Evolutionary conservation across 2,797 vertebrate genomes (phyloP).

Genomic region (Falco rusticolus): DNA sequence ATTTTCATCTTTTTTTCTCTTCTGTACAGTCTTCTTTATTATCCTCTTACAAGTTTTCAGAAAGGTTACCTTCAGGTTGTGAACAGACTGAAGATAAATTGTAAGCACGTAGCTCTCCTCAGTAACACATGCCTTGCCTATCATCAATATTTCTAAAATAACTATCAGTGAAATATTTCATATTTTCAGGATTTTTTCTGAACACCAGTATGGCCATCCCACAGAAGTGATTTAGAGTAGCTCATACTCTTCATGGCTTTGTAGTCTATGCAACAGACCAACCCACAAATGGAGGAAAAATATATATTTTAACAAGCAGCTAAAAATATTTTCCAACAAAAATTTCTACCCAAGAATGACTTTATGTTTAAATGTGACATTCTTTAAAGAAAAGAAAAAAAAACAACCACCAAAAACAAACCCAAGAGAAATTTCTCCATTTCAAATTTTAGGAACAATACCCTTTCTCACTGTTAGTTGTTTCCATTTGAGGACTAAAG

Average conservation of each 20-base stretch:
- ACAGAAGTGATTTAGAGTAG: not conserved
- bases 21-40: not conserved
- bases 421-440: not conserved
- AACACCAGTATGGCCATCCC: not conserved
- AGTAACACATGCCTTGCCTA: not conserved
- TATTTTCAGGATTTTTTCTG: not conserved
- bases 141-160: not conserved
- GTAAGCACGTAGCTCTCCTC: not conserved
- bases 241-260: not conserved
- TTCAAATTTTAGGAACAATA: not conserved
- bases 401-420: accelerated
- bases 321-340: not conserved
- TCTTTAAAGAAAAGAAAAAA: not conserved
- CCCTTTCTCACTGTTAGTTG: not conserved
- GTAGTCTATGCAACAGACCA: not conserved
- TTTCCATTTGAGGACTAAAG: not conserved
- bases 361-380: not conserved
- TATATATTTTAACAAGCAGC: not conserved
- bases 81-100: not conserved
- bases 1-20: not conserved
- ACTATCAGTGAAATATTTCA: not conserved
- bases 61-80: not conserved
- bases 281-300: not conserved
- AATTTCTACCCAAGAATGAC: not conserved
- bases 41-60: not conserved